These are phyloP conservation scores for Desoria tigrina DNA, from an alignment of 2,888 invertebrate species.

Conservation along the genomic window DNA sequence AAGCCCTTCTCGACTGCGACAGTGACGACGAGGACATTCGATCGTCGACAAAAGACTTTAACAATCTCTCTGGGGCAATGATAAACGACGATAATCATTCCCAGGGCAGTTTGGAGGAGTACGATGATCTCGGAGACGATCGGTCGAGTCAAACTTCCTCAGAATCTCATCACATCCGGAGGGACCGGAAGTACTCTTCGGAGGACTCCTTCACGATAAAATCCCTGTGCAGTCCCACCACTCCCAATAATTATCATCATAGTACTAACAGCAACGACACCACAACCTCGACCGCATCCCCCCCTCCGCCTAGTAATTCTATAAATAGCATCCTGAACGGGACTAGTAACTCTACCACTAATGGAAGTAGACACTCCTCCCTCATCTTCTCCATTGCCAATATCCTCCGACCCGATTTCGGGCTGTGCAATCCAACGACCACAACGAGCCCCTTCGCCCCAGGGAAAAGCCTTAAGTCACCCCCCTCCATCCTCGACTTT, in stretches of 20 bases:
- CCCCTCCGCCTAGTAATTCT: constrained; percentile 22
- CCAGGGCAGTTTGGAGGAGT: background rate
- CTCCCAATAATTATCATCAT: constrained; percentile 29
- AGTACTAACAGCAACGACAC: constrained; percentile 37
- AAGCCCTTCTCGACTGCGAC: constrained; percentile 51
- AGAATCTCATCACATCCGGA: background rate
- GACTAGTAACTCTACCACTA: constrained; percentile 26
- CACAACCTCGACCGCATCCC: constrained; percentile 36
- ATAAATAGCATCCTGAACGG: constrained; percentile 8
- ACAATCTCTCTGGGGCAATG: background rate
- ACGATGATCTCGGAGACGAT: constrained; percentile 4
- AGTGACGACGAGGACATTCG: constrained; percentile 28
- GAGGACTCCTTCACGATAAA: constrained; percentile 33
- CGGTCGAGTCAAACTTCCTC: constrained; percentile 10
- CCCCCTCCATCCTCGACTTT: constrained; percentile 11
- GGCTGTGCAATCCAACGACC: constrained; percentile 66
- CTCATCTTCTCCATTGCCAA: constrained; percentile 76
- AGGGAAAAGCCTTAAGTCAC: constrained; percentile 26
- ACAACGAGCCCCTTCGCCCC: constrained; percentile 25
- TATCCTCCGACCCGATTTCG: constrained; percentile 76
- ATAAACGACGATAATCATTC: background rate
- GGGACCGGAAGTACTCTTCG: constrained; percentile 23
- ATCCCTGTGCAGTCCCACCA: constrained; percentile 32
- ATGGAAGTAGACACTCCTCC: constrained; percentile 33
- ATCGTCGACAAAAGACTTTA: constrained; percentile 1